Conservation (phyloP, 2,888 invertebrate species). For the Auanema sp. region DNA sequence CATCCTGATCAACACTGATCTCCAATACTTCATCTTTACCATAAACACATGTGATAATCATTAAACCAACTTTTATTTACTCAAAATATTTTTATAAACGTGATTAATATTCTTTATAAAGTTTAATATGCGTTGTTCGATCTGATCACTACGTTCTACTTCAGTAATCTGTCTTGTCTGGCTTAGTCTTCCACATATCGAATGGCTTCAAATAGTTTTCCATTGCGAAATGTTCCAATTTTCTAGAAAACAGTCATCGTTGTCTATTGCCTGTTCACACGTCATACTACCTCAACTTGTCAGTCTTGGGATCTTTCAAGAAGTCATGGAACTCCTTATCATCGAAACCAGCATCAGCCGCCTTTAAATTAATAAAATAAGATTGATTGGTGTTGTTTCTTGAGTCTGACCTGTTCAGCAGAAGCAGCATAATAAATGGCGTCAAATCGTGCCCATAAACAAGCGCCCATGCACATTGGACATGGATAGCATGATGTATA, state of each 20-base stretch:
- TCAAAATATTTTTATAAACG: too few relatives aligned
- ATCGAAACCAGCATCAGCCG: constrained; percentile 55
- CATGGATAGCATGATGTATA: constrained; percentile 62
- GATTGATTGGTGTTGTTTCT: not conserved
- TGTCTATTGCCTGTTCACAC: too few relatives aligned
- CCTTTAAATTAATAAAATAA: constrained; percentile 31
- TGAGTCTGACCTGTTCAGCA: constrained; percentile 44
- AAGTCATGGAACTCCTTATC: constrained; percentile 58
- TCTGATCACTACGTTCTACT: not conserved
- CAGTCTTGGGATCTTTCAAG: constrained; percentile 50
- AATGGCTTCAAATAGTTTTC: constrained; percentile 46
- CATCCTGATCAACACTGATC: too few relatives aligned
- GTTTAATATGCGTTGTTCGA: not conserved
- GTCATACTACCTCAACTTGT: constrained; percentile 21
- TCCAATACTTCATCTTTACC: too few relatives aligned
- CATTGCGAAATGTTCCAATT: constrained; percentile 42
- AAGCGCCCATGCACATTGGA: constrained; percentile 62
- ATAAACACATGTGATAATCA: too few relatives aligned
- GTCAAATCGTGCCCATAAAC: constrained; percentile 56
- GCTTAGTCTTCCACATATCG: constrained; percentile 48
- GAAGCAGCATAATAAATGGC: constrained; percentile 58
- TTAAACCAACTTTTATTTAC: too few relatives aligned
- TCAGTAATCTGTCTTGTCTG: constrained; percentile 45
- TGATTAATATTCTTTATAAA: not conserved
- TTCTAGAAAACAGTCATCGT: constrained; percentile 10